Evolutionary conservation across 2,888 invertebrate species (phyloP), one percentile per base, ranked within the genome.

Genomic region (Oscheius sp.): DNA sequence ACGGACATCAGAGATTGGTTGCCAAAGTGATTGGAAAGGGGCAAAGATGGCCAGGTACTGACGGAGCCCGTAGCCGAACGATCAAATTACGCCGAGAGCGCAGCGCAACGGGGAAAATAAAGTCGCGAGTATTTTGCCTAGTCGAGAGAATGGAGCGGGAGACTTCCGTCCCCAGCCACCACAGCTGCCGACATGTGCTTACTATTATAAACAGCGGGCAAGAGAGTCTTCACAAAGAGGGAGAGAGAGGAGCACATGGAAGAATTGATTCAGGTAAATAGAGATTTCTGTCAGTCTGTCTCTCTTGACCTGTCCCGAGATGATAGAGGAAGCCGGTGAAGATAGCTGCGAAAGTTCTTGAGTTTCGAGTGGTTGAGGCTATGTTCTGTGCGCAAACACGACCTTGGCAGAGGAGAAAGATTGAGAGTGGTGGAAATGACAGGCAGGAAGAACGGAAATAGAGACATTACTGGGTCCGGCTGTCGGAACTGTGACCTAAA

Each of bases 131-230:
- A 21, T 53, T 53, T 21, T 53, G 13, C 42, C 42, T 42, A 42
- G 42, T 42, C 42, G 42, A 42, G 42, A 42, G 42, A 42, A 42
- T 5, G 42, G 21, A 58, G 21, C 29, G 33, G 33, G 51, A 33
- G 48, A 48, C 48, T 66, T 66, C 66, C 66, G 47, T 7, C 10
- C 65, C 29, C 65, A 47, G 68, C 5, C 68, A 29, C 37, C 59
- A 35, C 68, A 68, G 68, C 68, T 68, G 68, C 68, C 68, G 55
- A 68, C 63, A 63, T 55, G 68, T 68, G 68, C 68, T 68, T 68
- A 68, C 68, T 68, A 68, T 68, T 68, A 68, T 68, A 68, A 68
- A 68, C 68, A 68, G 68, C 53, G 68, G 68, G 37, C 33, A 9
- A 13, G 42, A 42, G 32, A 58, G 11, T 21, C 2, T 58, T 5